Base-by-base conservation (phyloP, 2,888 invertebrate species). In the Sphinx pinastri region DNA sequence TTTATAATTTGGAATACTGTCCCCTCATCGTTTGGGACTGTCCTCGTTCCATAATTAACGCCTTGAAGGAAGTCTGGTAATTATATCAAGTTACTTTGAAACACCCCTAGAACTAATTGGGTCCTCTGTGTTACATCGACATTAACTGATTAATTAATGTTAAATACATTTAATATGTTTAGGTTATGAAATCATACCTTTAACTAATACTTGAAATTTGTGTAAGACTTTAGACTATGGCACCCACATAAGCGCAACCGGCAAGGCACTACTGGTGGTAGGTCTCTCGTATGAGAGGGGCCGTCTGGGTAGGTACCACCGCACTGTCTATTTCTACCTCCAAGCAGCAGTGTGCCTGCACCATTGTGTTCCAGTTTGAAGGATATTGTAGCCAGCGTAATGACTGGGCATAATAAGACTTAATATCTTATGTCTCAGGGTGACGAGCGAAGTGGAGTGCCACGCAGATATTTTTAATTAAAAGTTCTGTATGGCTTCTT, bases 61-160 rank as follows among this genome's bases (percentile, higher is more conserved):
- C 63, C 19, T 38, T 31, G 13, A 25, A 31, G 58, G 60, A 60
- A 45, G 60, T 63, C 63, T 19, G 19, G 47, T 47, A 19, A 49
- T 63, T 63, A 63, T 19, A 63, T 63, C 49, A 49, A 49, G 47
- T 49, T 63, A 12, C 63, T 63, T 10, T 55, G 19, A 11, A 55
- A 47, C 13, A 38, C 38, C 38, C 38, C 0, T 38, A 38, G 38
- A 8, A 5, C 38, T 38, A 38, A 10, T 55, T 55, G 55, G 19
- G 19, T 19, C 19, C 55, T 54, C 16, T 55, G 55, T 19, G 19
- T 55, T 19, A 19, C 55, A 4, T 55, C 19, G 2, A 19, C 19
- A 19, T 19, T 14, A n/a, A 55, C 55, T 6, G 8, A 54, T 54
- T 54, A 19, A 55, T 55, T 55, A 55, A 19, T 11, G 19, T 19